Base-by-base conservation (phyloP, 2,797 vertebrate genomes). In the Perodicticus potto region DNA sequence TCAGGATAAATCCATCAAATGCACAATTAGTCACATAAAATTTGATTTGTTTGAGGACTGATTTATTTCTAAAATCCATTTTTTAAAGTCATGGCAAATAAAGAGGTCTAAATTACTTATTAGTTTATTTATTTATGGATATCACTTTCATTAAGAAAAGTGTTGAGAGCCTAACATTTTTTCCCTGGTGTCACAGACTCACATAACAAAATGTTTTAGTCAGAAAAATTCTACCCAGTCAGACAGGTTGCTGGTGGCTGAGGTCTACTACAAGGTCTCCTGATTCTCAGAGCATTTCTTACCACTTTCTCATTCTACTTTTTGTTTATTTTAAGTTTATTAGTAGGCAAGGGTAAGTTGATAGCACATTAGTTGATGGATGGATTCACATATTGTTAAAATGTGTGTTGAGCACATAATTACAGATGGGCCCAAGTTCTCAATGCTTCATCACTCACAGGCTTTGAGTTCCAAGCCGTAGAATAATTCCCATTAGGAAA, bases 271-370 rank as follows among this genome's bases (percentile, higher is more conserved):
- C 22, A 83, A 72, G 45, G 9, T 73, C 22, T 49, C 23, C 20
- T 55, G 29, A 40, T 69, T 67, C 45, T 12, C 20, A 37, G 27
- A 37, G 27, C 3, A 49, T 25, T 61, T 77, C n/a, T 67, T 67
- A n/a, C 32, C 19, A 63, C 16, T 32, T 93, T 76, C 80, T 76
- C 20, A 32, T 45, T 86, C 29, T 7, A 61, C 7, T 90, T 90
- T 82, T 85, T 25, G 86, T 94, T 89, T 74, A 61, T 55, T 86
- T 77, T 80, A 78, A 72, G 40, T 91, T 25, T 85, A 23, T 29
- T 72, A 73, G 10, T 72, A 13, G 69, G 29, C 53, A 74, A 40
- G 12, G 77, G 2, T 89, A 34, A 65, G 78, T 40, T 83, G 43
- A 63, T 49, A 72, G 22, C 32, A 69, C 57, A 45, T 22, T 76